Base-by-base conservation (phyloP, 2,888 invertebrate genomes). In the Podotricha telesiphe region DNA sequence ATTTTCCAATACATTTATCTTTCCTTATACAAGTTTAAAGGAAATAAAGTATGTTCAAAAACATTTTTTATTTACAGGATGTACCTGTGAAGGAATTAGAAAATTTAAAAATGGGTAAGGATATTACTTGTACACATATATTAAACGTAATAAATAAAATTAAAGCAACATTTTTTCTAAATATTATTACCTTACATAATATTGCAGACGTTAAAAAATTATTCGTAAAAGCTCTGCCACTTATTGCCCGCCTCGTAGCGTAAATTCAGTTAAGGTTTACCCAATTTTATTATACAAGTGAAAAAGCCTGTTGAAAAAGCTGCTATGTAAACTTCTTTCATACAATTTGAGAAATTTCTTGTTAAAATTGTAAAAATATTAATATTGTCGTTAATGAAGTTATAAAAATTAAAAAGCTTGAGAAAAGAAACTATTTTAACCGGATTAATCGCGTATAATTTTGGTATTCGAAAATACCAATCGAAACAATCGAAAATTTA, bases 21-120 rank as follows among this genome's bases (percentile, higher is more conserved):
- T 45, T 17, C 10, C 45, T 53, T 42, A 40, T 63, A 51, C 15
- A 28, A 7, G 15, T 40, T 37, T 58, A 22, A 59, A 37, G 37
- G 28, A 6, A 28, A 28, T 28, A 28, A 28, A 28, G 28, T 42
- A 13, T 8, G n/a, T 28, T 10, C 20, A n/a, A 0, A n/a, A 28
- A 53, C n/a, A 22, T 7, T 58, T 70, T 67, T 79, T 80, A 82
- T 77, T 89, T 90, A 48, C 82, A 92, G 92, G 92, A 92, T 73
- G 81, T 87, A 55, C 89, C 91, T 0, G 91, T 92, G 5, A 88
- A 89, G 73, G 88, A 92, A 75, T 76, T 92, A 73, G 90, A 92
- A 75, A 90, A 91, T 73, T 80, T 92, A 15, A 92, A 92, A 84
- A 76, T 83, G 69, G 89, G 91, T 91, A 66, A 87, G 88, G 79